Base-by-base conservation (phyloP, 2,888 invertebrate genomes). In the Pteria penguin region DNA sequence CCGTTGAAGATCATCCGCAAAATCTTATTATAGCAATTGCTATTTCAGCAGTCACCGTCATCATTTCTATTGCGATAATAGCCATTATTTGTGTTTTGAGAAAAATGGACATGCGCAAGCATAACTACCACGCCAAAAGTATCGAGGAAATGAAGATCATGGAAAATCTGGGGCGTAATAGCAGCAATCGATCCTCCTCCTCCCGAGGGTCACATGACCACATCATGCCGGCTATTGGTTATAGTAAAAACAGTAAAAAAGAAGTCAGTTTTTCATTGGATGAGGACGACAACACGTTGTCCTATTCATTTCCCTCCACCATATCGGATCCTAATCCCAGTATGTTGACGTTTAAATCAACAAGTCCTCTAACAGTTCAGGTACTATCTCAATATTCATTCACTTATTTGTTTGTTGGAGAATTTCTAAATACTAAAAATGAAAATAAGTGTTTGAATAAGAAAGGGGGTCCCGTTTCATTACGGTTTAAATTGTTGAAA, bases 121-220 rank as follows among this genome's bases (percentile, higher is more conserved):
- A 70, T 63, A 66, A 82, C 8, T 83, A 82, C 55, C 78, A 75
- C 66, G 78, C 82, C 8, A 83, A 83, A 81, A 70, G 77, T 27
- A 78, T 76, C 27, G 85, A 85, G 63, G 80, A 85, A 65, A 81
- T 81, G 62, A 85, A 82, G 62, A 85, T 85, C n/a, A 83, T 85
- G 63, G 52, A 71, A 11, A 76, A 79, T 1, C 33, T 70, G 67
- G 75, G 75, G 32, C 69, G 85, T n/a, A 80, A 76, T 63, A 85
- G 82, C 54, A 85, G 81, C 58, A 73, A 82, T 27, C 78, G 83
- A 54, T 83, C 76, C 29, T 82, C 83, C 1, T 82, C 83, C 0
- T 85, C 85, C 5, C 71, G 72, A 68, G 85, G 85, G 2, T 85
- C 85, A 5, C 71, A 74, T 8, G 85, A 85, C 62, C 79, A 82